Conservation (phyloP, 2,888 invertebrate species). For the Cryptocheilus praepositus region DNA sequence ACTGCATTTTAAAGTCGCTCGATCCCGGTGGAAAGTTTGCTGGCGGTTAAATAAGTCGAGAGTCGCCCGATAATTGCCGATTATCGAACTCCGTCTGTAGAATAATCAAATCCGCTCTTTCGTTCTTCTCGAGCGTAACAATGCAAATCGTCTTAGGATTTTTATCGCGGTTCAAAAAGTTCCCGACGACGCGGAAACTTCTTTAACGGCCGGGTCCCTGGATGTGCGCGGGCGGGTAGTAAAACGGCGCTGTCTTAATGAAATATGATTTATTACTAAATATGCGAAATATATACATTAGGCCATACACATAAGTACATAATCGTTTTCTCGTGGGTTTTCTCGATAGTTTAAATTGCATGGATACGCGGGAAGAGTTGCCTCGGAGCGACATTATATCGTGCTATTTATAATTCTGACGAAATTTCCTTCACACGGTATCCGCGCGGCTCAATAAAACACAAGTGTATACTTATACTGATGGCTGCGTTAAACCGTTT, state of each 20-base stretch:
- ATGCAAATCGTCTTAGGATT: too few species aligned
- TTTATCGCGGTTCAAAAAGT: too few species aligned
- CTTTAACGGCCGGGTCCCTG: too few species aligned
- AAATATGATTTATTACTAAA: conserved; percentile 71
- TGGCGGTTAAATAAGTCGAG: too few species aligned
- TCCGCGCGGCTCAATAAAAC: conserved; percentile 9
- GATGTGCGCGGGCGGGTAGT: too few species aligned
- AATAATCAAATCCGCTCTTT: too few species aligned
- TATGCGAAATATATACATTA: conserved; percentile 70
- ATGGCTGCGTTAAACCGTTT: conserved; percentile 18
- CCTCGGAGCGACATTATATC: neutral
- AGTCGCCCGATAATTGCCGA: too few species aligned
- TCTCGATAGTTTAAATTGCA: conserved; percentile 9
- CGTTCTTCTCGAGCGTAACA: too few species aligned
- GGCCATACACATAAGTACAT: conserved; percentile 68
- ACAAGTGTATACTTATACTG: conserved; percentile 34
- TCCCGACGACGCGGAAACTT: too few species aligned
- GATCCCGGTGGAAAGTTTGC: too few species aligned
- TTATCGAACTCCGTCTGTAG: too few species aligned
- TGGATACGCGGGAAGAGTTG: neutral
- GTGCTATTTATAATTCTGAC: neutral
- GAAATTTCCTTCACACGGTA: neutral
- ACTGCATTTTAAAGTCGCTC: too few species aligned
- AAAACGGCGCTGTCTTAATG: conserved; percentile 40
- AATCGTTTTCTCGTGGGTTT: conserved; percentile 36